Conservation (phyloP, 1,140 invertebrate genomes). For the Drosophila sucinea region DNA sequence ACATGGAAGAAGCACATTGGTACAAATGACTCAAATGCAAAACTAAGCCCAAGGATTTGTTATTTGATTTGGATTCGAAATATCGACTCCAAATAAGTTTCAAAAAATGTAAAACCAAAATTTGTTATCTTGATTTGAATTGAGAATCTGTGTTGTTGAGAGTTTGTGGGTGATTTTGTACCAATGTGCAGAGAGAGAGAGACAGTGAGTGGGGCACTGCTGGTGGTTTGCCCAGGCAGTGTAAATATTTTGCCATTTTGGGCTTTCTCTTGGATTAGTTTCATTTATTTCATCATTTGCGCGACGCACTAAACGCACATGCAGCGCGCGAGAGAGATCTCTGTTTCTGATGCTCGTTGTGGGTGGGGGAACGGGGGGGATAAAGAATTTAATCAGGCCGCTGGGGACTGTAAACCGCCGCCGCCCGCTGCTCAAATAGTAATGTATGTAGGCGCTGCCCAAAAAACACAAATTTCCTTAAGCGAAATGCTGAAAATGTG, state of each 20-base stretch:
- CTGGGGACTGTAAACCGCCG: slow-evolving; percentile 73
- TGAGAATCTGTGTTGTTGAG: not conserved
- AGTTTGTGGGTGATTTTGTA: not conserved
- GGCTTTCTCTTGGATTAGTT: slow-evolving; percentile 80
- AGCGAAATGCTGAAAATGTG: slow-evolving; percentile 58
- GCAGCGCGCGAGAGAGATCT: slow-evolving; percentile 32
- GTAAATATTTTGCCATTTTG: slow-evolving; percentile 80
- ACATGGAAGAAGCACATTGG: not conserved
- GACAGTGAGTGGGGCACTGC: slow-evolving; percentile 8
- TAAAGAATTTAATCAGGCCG: slow-evolving; percentile 78
- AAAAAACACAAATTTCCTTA: slow-evolving; percentile 62
- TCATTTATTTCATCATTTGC: slow-evolving; percentile 81
- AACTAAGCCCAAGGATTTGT: slow-evolving; percentile 9
- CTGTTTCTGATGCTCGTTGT: slow-evolving; percentile 25
- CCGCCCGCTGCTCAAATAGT: slow-evolving; percentile 38
- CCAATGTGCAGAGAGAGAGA: slow-evolving; percentile 41
- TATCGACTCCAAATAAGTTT: not conserved
- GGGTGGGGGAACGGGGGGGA: slow-evolving; percentile 32
- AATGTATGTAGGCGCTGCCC: slow-evolving; percentile 52
- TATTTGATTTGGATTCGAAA: not conserved
- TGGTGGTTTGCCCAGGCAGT: slow-evolving; percentile 57
- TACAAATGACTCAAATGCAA: not conserved
- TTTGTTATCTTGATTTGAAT: not conserved
- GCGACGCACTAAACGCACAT: slow-evolving; percentile 72
- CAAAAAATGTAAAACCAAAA: not conserved